phyloP scores from a whole-genome alignment of 2,113 vertebrate genomes.

The Phyllopteryx taeniolatus region DNA sequence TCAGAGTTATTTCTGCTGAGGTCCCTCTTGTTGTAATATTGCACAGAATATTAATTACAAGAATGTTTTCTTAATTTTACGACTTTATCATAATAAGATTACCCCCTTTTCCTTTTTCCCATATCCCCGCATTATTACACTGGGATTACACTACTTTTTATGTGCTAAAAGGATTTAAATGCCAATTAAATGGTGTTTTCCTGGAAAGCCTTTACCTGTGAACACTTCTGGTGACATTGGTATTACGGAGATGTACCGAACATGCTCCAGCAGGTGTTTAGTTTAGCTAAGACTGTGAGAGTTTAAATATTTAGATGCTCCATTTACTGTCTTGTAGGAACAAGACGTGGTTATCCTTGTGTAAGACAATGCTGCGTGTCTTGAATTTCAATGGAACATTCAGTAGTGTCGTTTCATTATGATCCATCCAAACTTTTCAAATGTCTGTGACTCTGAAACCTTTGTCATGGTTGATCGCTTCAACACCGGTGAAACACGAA shows the following conservation, averaged over 20 bases:
- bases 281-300: neutral
- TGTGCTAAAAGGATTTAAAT: neutral
- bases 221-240: neutral
- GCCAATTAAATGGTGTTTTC: neutral
- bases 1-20: too few species aligned
- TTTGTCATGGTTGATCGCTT: constrained; percentile 38
- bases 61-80: too few species aligned
- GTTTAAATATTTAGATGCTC: constrained; percentile 18
- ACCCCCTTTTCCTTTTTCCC: neutral
- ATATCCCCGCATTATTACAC: neutral
- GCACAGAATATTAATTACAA: too few species aligned
- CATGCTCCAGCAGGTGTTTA: neutral
- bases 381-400: constrained; percentile 40
- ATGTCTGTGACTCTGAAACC: constrained; percentile 21
- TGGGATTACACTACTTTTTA: neutral
- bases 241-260: neutral
- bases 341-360: constrained; percentile 5
- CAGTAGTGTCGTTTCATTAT: constrained; percentile 47
- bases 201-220: neutral
- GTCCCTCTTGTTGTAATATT: too few species aligned
- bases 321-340: neutral
- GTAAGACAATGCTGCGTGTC: constrained; percentile 26
- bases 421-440: constrained; percentile 46
- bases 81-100: too few species aligned
- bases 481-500: constrained; percentile 33